These are phyloP conservation scores for Colaptes auratus DNA, from an alignment of 2,113 vertebrate species.

Conservation along the genomic window DNA sequence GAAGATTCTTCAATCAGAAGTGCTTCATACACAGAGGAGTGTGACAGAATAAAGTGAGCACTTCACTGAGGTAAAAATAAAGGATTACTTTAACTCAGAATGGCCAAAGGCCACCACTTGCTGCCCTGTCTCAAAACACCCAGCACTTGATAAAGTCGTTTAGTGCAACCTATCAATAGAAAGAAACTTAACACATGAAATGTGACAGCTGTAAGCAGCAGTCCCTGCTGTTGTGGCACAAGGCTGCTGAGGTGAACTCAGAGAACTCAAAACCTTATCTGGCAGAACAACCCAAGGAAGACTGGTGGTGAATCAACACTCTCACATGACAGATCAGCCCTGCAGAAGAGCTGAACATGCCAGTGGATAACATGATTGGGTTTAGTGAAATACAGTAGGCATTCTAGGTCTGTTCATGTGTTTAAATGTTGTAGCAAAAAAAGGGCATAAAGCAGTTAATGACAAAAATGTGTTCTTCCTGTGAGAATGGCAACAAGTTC, in stretches of 20 bases:
- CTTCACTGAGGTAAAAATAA: background rate
- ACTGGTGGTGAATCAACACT: background rate
- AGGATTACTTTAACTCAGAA: background rate
- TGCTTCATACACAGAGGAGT: background rate
- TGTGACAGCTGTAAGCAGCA: background rate
- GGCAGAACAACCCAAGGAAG: background rate
- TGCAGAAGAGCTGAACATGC: background rate
- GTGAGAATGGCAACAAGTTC: conserved; percentile 70
- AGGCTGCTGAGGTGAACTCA: background rate
- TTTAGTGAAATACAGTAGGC: conserved; percentile 78
- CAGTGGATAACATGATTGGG: background rate
- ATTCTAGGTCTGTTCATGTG: conserved; percentile 79
- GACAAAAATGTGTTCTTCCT: conserved; percentile 68
- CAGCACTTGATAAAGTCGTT: background rate
- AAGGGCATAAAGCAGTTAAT: conserved; percentile 71
- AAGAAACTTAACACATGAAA: background rate
- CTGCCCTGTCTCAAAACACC: background rate
- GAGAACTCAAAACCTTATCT: background rate
- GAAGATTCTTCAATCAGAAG: background rate
- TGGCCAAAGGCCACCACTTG: background rate
- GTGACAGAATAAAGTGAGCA: background rate
- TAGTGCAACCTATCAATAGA: background rate
- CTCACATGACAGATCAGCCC: background rate
- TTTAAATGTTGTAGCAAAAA: conserved; percentile 78
- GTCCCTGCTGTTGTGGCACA: background rate